phyloP scores from a whole-genome alignment of 2,888 invertebrate genomes.

The Diadromus collaris region DNA sequence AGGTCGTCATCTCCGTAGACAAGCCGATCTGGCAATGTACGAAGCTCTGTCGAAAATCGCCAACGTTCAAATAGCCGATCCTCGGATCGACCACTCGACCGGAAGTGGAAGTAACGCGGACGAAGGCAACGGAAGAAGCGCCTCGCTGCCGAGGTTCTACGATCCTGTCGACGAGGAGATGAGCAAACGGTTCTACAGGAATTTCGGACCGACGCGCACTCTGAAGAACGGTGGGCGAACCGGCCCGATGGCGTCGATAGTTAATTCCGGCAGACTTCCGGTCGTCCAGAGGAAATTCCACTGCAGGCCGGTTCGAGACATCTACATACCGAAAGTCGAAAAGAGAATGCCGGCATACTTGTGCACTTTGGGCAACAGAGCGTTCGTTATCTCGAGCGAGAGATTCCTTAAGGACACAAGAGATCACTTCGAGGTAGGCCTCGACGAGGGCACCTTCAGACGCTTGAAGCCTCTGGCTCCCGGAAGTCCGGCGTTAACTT shows the following conservation, averaged over 20 bases:
- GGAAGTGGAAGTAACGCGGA: slow-evolving; percentile 30
- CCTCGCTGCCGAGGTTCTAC: background rate
- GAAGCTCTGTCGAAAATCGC: slow-evolving; percentile 70
- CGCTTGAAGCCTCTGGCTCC: slow-evolving; percentile 51
- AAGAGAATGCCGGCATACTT: slow-evolving; percentile 69
- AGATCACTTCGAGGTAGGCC: slow-evolving; percentile 63
- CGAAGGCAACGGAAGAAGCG: slow-evolving; percentile 42
- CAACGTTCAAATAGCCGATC: slow-evolving; percentile 62
- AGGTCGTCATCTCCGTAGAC: slow-evolving; percentile 39
- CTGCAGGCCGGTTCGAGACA: slow-evolving; percentile 66
- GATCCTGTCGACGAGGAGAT: slow-evolving; percentile 1
- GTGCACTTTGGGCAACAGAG: slow-evolving; percentile 65
- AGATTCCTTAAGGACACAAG: slow-evolving; percentile 70
- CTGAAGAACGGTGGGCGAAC: slow-evolving; percentile 31
- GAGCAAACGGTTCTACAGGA: slow-evolving; percentile 11
- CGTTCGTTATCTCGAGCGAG: slow-evolving; percentile 71
- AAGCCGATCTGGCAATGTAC: slow-evolving; percentile 62
- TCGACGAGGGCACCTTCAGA: slow-evolving; percentile 65
- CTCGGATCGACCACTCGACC: slow-evolving; percentile 1
- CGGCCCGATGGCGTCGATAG: slow-evolving; percentile 31
- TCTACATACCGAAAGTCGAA: slow-evolving; percentile 67
- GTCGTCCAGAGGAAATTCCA: slow-evolving; percentile 61
- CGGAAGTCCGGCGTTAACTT: slow-evolving; percentile 44
- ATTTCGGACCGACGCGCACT: slow-evolving; percentile 24
- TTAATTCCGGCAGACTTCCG: slow-evolving; percentile 2